Percentiles rank a stretch among this genome's conserved stretches.
Conservation (phyloP, 1,140 invertebrate genomes). For the Cydia fagiglandana region DNA sequence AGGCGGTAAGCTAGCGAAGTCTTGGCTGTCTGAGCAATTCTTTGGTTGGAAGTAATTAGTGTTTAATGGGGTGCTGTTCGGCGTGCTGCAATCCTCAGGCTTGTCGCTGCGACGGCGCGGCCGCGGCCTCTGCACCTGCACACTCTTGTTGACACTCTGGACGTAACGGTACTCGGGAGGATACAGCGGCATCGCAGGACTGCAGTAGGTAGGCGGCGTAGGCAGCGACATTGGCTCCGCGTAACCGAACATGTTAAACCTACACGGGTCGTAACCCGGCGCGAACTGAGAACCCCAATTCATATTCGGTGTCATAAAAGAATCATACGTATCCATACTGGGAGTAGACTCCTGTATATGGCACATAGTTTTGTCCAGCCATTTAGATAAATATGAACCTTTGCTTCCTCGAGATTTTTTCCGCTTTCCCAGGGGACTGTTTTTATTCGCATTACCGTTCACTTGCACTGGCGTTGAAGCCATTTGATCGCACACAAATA, state of each 20-base stretch:
- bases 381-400: constrained; percentile 68
- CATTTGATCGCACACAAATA: constrained; percentile 45
- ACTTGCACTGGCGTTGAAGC: constrained; percentile 69
- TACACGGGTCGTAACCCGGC: constrained; percentile 63
- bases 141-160: constrained; percentile 58
- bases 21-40: constrained; percentile 68
- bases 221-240: constrained; percentile 65
- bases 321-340: constrained; percentile 62
- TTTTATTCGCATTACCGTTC: constrained; percentile 62
- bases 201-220: constrained; percentile 62
- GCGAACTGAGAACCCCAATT: constrained; percentile 67
- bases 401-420: constrained; percentile 68
- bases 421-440: constrained; percentile 68
- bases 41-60: constrained; percentile 66
- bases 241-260: constrained; percentile 58
- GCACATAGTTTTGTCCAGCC: constrained; percentile 69
- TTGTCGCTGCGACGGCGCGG: constrained; percentile 53
- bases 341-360: constrained; percentile 62
- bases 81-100: constrained; percentile 60
- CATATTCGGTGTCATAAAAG: constrained; percentile 53
- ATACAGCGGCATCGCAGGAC: constrained; percentile 50
- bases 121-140: constrained; percentile 62
- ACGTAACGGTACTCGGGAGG: constrained; percentile 58
- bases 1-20: constrained; percentile 68
- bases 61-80: constrained; percentile 44